Evolutionary conservation across 1,140 invertebrate species (phyloP).

Genomic region (Saccostrea cuccullata): DNA sequence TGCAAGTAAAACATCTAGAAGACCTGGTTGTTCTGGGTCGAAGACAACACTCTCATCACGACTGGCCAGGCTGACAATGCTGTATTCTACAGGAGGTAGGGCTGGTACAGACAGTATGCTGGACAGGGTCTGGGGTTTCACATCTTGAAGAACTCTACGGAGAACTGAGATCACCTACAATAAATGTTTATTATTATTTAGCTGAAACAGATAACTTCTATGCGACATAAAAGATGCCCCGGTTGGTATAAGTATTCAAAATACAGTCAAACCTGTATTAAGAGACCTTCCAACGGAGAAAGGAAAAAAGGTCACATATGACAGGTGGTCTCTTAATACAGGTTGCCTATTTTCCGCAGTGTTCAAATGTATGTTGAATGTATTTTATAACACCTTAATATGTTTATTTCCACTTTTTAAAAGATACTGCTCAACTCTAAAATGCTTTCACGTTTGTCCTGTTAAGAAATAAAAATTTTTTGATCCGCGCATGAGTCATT

Average conservation of each 20-base stretch:
- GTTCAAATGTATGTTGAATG: too few relatives aligned
- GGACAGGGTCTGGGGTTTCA: constrained; percentile 82
- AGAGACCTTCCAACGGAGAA: too few relatives aligned
- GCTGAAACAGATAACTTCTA: background rate
- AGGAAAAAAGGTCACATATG: too few relatives aligned
- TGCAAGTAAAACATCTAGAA: constrained; percentile 91
- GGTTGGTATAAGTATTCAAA: background rate
- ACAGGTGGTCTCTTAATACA: too few relatives aligned
- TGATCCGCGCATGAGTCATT: too few relatives aligned
- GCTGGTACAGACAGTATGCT: constrained; percentile 84
- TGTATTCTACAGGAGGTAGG: constrained; percentile 89
- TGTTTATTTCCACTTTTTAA: too few relatives aligned
- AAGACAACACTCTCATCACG: constrained; percentile 74
- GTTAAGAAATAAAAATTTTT: too few relatives aligned
- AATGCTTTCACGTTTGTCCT: too few relatives aligned
- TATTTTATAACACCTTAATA: too few relatives aligned
- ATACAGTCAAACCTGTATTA: too few relatives aligned
- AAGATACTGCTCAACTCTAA: too few relatives aligned
- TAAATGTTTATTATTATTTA: background rate
- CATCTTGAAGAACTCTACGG: constrained; percentile 90
- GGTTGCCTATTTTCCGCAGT: too few relatives aligned
- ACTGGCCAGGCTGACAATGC: constrained; percentile 80
- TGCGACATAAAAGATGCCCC: background rate
- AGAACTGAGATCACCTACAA: constrained; percentile 86
- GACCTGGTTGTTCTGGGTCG: constrained; percentile 82